Percentiles rank a stretch among this genome's conserved stretches.
phyloP scores from a whole-genome alignment of 1,140 invertebrate genomes.

The Panagrolaimus sp. region DNA sequence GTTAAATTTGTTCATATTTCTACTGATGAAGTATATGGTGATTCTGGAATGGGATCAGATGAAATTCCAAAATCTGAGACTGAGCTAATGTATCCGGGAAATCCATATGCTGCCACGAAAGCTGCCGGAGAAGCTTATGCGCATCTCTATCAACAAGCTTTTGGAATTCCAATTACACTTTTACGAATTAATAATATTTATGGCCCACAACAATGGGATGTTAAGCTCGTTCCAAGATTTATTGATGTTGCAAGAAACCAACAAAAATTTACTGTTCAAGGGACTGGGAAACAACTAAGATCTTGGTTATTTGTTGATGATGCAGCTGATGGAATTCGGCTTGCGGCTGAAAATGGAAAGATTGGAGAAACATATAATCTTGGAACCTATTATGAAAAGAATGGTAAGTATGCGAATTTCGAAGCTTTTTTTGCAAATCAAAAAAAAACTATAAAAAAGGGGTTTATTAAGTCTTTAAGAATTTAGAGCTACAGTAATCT shows the following conservation, averaged over 20 bases:
- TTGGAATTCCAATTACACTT: conserved; percentile 56
- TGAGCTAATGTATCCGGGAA: conserved; percentile 51
- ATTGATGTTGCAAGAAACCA: conserved; percentile 52
- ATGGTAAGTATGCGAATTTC: conserved; percentile 40
- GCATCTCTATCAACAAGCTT: conserved; percentile 34
- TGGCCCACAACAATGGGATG: conserved; percentile 60
- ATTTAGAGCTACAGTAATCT: too few relatives aligned
- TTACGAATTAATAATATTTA: conserved; percentile 59
- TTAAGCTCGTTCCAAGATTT: conserved; percentile 58
- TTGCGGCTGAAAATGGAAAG: conserved; percentile 51
- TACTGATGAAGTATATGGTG: conserved; percentile 59
- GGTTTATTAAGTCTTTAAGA: too few relatives aligned
- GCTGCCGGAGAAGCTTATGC: conserved; percentile 52
- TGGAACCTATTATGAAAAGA: conserved; percentile 57
- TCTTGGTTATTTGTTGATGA: conserved; percentile 59
- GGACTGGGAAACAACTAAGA: conserved; percentile 41
- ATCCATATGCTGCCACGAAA: conserved; percentile 60
- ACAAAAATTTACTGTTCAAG: conserved; percentile 58
- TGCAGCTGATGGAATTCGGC: conserved; percentile 54
- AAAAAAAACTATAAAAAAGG: too few relatives aligned
- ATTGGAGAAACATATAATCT: conserved; percentile 59
- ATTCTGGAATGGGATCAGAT: conserved; percentile 45
- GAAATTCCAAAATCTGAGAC: conserved; percentile 43
- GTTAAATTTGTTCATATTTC: conserved; percentile 58
- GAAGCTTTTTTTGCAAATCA: too few relatives aligned